Evolutionary conservation across 1,140 invertebrate species (phyloP).

Genomic region (Anthonomus grandis): DNA sequence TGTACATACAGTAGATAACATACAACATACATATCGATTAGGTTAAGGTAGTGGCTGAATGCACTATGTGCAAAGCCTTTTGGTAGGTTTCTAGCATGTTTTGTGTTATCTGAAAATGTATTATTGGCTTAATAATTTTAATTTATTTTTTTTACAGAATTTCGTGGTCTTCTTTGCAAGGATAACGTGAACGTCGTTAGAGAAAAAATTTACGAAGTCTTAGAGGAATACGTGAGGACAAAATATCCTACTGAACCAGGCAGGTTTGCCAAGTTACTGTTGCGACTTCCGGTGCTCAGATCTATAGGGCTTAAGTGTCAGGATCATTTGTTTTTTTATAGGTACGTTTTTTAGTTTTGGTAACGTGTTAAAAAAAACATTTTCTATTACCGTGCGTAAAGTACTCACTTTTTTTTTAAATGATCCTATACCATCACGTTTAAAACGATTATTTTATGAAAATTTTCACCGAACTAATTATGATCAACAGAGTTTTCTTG

Average conservation of each 20-base stretch:
- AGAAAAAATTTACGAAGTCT: slow-evolving; percentile 88
- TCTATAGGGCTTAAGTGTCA: slow-evolving; percentile 95
- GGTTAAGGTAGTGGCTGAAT: no score
- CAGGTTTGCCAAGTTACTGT: slow-evolving; percentile 88
- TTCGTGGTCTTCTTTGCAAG: slow-evolving; percentile 79
- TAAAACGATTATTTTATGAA: no score
- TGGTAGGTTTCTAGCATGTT: no score
- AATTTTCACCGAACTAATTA: no score
- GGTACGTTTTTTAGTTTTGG: slow-evolving; percentile 41
- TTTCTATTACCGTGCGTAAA: no score
- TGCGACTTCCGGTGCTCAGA: slow-evolving; percentile 88
- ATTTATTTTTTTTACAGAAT: slow-evolving; percentile 61
- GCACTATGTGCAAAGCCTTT: no score
- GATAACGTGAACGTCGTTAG: slow-evolving; percentile 82
- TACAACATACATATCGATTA: no score
- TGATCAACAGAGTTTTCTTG: no score
- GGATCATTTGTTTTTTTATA: slow-evolving; percentile 94
- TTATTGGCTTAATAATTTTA: background rate
- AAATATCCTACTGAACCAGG: slow-evolving; percentile 87
- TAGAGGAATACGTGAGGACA: slow-evolving; percentile 91
- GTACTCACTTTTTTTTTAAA: no score
- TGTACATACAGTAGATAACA: no score
- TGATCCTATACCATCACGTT: no score
- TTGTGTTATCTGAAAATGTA: background rate
- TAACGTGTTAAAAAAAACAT: background rate